Evolutionary conservation across 2,888 invertebrate genomes (phyloP), one percentile per base, ranked within the genome.

Genomic region (Hesperia comma): DNA sequence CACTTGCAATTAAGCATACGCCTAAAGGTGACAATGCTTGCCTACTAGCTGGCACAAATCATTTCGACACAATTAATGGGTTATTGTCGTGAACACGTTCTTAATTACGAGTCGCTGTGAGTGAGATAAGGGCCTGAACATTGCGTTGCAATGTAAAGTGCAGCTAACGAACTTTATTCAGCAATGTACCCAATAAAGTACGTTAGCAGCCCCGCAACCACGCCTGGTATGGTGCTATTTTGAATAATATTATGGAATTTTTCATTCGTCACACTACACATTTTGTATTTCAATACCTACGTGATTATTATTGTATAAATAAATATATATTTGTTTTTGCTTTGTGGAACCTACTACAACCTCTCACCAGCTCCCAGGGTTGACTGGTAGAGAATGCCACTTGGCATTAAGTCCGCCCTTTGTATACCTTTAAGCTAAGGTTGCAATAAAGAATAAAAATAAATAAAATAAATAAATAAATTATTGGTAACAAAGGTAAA

Each of bases 41-140:
- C 61, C 61, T 56, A 61, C 67, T 60, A 51, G 51, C 51, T 82
- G 32, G 51, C 61, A 61, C 67, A 83, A 83, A 88, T 88, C 87
- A 87, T 79, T 83, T 79, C 78, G 80, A 82, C 84, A 82, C 84
- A 84, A 81, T 82, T 83, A 88, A 86, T 87, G 81, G 83, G 80
- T 78, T 80, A 86, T 84, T 86, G 87, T 85, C 83, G 77, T 76
- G 72, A 76, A 78, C 77, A 80, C 74, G 82, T 75, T 79, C 79
- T 86, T 87, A 88, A 88, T 87, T 86, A 83, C 80, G 75, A 73
- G 74, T 78, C 77, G 67, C 78, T 74, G 77, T 77, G 75, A 79
- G 76, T 79, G 72, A 77, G 79, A 78, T 75, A 75, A 73, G 74
- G 49, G 55, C 49, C 33, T 61, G 66, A 61, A 66, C 66, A 66